These are phyloP conservation scores for Adrianichthys oophorus DNA, from an alignment of 2,797 vertebrate genomes.

Conservation along the genomic window DNA sequence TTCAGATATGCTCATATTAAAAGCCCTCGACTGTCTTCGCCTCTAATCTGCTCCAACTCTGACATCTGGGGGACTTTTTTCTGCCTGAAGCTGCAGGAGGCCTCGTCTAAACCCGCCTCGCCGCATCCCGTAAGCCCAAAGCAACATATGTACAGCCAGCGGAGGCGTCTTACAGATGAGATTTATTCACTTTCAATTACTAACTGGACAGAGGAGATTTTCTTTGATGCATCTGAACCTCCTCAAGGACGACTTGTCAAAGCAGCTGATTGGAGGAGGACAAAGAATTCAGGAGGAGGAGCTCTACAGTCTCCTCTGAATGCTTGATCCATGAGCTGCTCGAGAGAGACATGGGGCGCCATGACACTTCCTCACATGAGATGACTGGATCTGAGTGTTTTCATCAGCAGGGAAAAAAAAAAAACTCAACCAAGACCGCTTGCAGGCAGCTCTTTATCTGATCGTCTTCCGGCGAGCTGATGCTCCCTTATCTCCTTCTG, in stretches of 20 bases:
- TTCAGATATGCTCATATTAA: neutral
- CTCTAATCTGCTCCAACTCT: conserved; percentile 7
- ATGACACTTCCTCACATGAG: conserved; percentile 20
- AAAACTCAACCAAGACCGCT: neutral
- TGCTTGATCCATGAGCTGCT: conserved; percentile 1
- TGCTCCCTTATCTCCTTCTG: conserved; percentile 6
- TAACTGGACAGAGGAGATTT: too few relatives aligned
- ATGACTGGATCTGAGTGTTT: conserved; percentile 17
- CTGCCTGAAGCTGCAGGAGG: conserved; percentile 3
- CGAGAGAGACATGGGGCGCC: conserved; percentile 13
- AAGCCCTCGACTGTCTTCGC: conserved; percentile 3
- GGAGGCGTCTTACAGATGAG: too few relatives aligned
- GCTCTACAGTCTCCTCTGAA: neutral
- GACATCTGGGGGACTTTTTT: conserved; percentile 6
- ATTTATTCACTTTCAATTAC: too few relatives aligned
- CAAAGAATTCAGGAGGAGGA: conserved; percentile 1
- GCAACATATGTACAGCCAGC: conserved; percentile 7
- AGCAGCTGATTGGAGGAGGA: neutral
- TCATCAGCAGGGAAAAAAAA: conserved; percentile 9
- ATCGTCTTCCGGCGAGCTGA: neutral
- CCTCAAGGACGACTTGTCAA: conserved; percentile 22
- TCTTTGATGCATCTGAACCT: neutral
- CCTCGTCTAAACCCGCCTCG: neutral
- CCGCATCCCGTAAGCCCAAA: neutral
- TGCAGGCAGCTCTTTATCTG: conserved; percentile 10